phyloP scores from a whole-genome alignment of 2,888 invertebrate genomes.

The Nephrotoma guestfalica region DNA sequence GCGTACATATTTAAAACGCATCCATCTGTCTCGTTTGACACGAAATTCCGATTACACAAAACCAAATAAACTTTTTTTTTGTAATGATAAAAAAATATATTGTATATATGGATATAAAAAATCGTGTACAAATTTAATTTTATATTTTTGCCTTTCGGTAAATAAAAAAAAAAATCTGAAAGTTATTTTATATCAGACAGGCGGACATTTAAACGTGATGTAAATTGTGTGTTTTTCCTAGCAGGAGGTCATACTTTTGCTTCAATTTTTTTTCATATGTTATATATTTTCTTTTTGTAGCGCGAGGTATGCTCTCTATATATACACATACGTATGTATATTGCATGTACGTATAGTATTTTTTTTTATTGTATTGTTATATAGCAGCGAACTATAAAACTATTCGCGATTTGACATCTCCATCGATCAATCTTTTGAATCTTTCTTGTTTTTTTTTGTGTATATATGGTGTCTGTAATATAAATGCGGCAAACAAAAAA shows the following conservation, averaged over 20 bases:
- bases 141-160: background rate
- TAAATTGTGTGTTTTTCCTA: slow-evolving; percentile 5
- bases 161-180: background rate
- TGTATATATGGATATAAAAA: background rate
- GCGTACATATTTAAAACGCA: slow-evolving; percentile 2
- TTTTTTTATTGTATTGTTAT: background rate
- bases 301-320: background rate
- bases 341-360: background rate
- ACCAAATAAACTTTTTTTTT: background rate
- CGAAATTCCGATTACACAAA: slow-evolving; percentile 1
- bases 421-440: slow-evolving; percentile 1
- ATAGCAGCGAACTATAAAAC: background rate
- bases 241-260: slow-evolving; percentile 4
- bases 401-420: slow-evolving; percentile 3
- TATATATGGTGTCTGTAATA: background rate
- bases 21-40: slow-evolving; percentile 4
- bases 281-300: background rate
- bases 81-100: background rate
- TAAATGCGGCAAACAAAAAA: background rate
- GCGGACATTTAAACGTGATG: slow-evolving; percentile 5
- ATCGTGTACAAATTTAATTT: background rate
- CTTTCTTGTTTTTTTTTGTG: background rate
- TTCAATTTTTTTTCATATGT: background rate
- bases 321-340: background rate
- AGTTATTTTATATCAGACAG: background rate